Conservation (phyloP, 2,797 vertebrate species). For the Hozukius guyotensis region DNA sequence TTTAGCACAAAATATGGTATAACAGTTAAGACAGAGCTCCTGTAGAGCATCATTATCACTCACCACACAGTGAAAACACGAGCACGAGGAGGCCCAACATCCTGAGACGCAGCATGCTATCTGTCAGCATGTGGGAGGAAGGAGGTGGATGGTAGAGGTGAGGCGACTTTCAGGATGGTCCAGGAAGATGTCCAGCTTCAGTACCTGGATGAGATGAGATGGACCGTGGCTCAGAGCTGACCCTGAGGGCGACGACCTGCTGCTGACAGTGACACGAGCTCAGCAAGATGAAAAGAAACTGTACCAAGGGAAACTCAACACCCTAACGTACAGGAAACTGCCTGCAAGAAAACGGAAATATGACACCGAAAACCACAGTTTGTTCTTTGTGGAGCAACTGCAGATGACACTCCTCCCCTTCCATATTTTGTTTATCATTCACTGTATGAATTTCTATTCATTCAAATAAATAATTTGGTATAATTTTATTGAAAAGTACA, state of each 20-base stretch:
- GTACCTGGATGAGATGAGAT: not conserved
- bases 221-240: not conserved
- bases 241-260: not conserved
- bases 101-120: slow-evolving; percentile 21
- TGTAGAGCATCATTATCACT: slow-evolving; percentile 45
- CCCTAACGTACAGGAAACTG: slow-evolving; percentile 56
- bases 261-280: not conserved
- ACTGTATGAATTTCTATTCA: not conserved
- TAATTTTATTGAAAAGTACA: slow-evolving; percentile 38
- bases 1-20: not conserved
- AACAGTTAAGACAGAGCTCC: not conserved
- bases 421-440: not conserved
- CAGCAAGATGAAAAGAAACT: not conserved
- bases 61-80: slow-evolving; percentile 49
- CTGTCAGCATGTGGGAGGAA: not conserved
- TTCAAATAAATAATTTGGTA: not conserved
- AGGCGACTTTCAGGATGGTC: not conserved
- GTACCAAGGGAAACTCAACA: slow-evolving; percentile 15
- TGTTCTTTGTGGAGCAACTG: not conserved
- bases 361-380: slow-evolving; percentile 21
- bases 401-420: not conserved
- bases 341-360: not conserved
- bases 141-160: not conserved
- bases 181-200: slow-evolving; percentile 6
- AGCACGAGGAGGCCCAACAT: slow-evolving; percentile 45